Percentiles rank a stretch among this genome's conserved stretches.
phyloP scores from a whole-genome alignment of 2,113 vertebrate species.

The Struthidea cinerea region DNA sequence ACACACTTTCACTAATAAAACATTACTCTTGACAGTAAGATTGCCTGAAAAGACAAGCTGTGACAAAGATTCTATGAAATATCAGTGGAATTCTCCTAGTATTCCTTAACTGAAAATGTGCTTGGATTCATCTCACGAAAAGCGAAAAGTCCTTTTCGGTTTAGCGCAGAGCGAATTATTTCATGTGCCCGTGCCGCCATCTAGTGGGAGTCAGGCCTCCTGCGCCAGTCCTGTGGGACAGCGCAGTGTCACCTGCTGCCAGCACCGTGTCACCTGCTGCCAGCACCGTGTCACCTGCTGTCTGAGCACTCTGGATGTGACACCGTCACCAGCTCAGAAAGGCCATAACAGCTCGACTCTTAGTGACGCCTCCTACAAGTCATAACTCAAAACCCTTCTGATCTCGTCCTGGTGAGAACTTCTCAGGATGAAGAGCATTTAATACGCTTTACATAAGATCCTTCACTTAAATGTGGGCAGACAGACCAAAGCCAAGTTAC shows the following conservation, averaged over 20 bases:
- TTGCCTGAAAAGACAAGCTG: not conserved
- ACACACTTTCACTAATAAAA: not conserved
- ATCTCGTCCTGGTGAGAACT: not conserved
- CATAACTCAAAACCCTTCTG: not conserved
- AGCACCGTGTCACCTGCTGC: not conserved
- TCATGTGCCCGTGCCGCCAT: not conserved
- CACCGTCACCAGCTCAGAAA: not conserved
- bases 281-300: not conserved
- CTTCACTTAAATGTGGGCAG: not conserved
- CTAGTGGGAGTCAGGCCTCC: not conserved
- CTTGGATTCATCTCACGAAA: not conserved
- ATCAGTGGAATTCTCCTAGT: not conserved
- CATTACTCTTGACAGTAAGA: not conserved
- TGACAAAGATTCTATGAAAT: not conserved
- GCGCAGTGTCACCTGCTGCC: accelerated
- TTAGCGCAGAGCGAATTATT: accelerated
- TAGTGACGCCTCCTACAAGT: not conserved
- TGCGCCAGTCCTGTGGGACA: not conserved
- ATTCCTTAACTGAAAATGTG: not conserved
- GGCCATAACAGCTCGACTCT: not conserved
- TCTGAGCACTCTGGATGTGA: not conserved
- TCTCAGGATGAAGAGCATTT: not conserved
- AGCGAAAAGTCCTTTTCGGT: accelerated
- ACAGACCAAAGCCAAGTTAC: not conserved
- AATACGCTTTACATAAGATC: not conserved